These are phyloP conservation scores for Lasioglossum vierecki DNA, from an alignment of 2,888 invertebrate species.

Conservation along the genomic window DNA sequence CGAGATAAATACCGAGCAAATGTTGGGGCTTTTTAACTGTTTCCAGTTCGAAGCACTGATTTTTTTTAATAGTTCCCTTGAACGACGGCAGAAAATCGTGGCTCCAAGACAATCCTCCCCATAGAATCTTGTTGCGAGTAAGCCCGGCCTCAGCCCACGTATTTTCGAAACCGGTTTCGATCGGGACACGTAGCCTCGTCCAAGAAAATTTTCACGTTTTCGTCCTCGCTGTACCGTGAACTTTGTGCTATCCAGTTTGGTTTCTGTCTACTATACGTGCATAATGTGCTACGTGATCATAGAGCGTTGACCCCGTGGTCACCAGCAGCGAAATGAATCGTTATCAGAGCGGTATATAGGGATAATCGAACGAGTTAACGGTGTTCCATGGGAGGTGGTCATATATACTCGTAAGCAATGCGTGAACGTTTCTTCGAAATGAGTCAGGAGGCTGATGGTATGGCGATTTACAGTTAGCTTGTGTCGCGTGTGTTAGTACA, in stretches of 20 bases:
- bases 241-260: not conserved
- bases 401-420: constrained; percentile 13
- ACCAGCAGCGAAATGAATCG: not conserved
- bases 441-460: not conserved
- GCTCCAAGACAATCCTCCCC: not conserved
- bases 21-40: not conserved
- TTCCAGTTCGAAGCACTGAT: not conserved
- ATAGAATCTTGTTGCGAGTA: not conserved
- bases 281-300: not conserved
- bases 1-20: no score
- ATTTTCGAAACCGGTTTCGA: constrained; percentile 12
- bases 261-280: not conserved
- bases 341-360: not conserved
- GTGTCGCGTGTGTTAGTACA: not conserved
- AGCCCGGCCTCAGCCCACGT: constrained; percentile 1
- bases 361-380: constrained; percentile 27
- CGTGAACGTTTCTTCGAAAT: constrained; percentile 28
- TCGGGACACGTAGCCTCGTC: not conserved
- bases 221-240: not conserved
- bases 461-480: not conserved
- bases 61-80: not conserved
- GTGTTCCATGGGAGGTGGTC: not conserved
- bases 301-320: not conserved
- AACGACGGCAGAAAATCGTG: not conserved
- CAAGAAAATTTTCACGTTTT: constrained; percentile 10